Evolutionary conservation across 2,888 invertebrate genomes (phyloP).

Genomic region (Andrena haemorrhoa): DNA sequence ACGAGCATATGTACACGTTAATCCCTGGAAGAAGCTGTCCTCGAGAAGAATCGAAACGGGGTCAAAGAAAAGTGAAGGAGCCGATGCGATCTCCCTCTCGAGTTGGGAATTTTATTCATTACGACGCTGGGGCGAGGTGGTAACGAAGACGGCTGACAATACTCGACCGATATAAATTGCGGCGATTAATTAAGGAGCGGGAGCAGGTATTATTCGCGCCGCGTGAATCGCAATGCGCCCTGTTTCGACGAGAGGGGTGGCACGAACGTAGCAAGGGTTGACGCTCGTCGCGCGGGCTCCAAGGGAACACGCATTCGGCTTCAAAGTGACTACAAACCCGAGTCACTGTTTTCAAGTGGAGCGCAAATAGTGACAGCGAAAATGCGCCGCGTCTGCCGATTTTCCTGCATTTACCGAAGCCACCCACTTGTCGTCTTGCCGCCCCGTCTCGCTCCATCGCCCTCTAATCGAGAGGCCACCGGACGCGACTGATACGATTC

Average conservation of each 20-base stretch:
- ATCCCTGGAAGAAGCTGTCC: neutral
- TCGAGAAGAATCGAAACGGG: constrained; percentile 5
- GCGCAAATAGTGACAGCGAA: neutral
- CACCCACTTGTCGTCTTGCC: too few relatives aligned
- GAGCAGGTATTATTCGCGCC: neutral
- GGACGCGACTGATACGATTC: too few relatives aligned
- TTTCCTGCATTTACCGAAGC: neutral
- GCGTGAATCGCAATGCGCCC: neutral
- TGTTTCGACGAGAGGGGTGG: neutral
- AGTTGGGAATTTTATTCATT: constrained; percentile 1
- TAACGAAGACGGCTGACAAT: constrained; percentile 14
- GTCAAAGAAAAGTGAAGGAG: neutral
- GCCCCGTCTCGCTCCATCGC: too few relatives aligned
- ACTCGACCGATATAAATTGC: constrained; percentile 21
- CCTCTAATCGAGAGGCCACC: too few relatives aligned
- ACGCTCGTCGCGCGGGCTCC: neutral
- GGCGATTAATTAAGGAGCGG: constrained; percentile 17
- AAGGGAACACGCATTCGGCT: neutral
- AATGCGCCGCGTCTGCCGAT: neutral
- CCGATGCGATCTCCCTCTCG: neutral
- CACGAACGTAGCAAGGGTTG: neutral
- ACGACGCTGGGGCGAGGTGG: neutral
- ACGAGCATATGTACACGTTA: too few relatives aligned
- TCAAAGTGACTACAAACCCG: neutral
- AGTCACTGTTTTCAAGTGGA: neutral